Conservation (phyloP, 2,113 vertebrate species). For the Sminthopsis crassicaudata region DNA sequence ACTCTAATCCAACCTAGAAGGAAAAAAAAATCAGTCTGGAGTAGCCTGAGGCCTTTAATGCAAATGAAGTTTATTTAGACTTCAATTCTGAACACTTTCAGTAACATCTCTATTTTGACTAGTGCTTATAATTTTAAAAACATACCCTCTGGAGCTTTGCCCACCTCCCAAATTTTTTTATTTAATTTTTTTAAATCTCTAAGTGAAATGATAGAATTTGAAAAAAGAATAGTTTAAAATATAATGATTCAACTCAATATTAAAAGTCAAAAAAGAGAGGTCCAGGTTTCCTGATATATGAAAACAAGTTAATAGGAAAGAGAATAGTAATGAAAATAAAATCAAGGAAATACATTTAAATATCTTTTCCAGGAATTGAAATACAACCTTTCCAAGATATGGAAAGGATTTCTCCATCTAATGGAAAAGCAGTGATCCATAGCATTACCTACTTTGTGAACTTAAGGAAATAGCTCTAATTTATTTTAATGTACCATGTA, state of each 20-base stretch:
- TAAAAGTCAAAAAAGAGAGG: constrained; percentile 5
- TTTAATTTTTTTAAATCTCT: neutral
- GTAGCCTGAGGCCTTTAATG: constrained; percentile 39
- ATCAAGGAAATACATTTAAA: constrained; percentile 45
- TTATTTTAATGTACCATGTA: constrained; percentile 65
- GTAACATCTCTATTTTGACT: constrained; percentile 12
- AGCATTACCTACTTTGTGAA: constrained; percentile 43
- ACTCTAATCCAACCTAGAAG: constrained; percentile 45
- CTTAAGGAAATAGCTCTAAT: constrained; percentile 62
- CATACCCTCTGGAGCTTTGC: neutral
- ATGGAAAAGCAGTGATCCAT: constrained; percentile 59
- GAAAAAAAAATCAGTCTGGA: constrained; percentile 45
- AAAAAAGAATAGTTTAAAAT: constrained; percentile 41
- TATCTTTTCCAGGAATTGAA: constrained; percentile 52
- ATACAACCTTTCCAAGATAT: constrained; percentile 52
- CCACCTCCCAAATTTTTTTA: neutral
- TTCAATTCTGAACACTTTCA: constrained; percentile 33
- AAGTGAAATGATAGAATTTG: neutral
- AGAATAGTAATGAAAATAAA: constrained; percentile 26
- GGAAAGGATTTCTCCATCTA: constrained; percentile 55
- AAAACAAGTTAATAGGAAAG: constrained; percentile 21
- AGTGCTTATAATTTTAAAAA: constrained; percentile 40
- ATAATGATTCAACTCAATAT: neutral
- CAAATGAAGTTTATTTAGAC: constrained; percentile 32
- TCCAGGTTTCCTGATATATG: neutral